Percentiles rank a stretch among this genome's conserved stretches.
These are phyloP conservation scores for Ceyx erithaca DNA, from an alignment of 2,797 vertebrate species.

Conservation along the genomic window DNA sequence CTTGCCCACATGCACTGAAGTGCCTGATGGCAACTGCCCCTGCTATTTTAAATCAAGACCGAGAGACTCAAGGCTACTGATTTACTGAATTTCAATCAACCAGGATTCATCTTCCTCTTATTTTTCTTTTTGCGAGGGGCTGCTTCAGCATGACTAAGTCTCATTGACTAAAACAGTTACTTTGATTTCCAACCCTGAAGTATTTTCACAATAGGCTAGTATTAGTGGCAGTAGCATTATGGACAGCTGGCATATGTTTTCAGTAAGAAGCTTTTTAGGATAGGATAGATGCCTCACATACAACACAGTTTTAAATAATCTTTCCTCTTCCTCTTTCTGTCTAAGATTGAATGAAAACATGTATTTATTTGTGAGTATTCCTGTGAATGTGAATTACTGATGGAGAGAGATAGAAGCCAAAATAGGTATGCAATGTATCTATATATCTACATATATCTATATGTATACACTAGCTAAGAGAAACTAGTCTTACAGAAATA, in stretches of 20 bases:
- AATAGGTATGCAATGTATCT: background rate
- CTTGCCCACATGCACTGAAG: conserved; percentile 11
- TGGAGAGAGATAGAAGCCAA: background rate
- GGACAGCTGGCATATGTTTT: conserved; percentile 43
- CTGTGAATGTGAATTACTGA: background rate
- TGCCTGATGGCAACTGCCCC: background rate
- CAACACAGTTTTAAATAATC: conserved; percentile 24
- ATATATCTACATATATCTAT: background rate
- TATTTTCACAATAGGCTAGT: conserved; percentile 34
- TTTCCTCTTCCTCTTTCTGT: background rate
- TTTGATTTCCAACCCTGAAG: conserved; percentile 46
- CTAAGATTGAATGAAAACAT: background rate
- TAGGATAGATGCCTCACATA: background rate
- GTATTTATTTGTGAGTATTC: background rate
- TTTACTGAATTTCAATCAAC: conserved; percentile 18
- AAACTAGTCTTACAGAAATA: conserved; percentile 15
- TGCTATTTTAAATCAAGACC: conserved; percentile 54
- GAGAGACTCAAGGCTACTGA: conserved; percentile 25
- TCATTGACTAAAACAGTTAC: conserved; percentile 49
- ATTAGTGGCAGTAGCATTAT: conserved; percentile 40
- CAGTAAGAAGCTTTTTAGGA: conserved; percentile 1
- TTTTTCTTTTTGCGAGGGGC: conserved; percentile 5
- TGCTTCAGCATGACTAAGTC: conserved; percentile 15
- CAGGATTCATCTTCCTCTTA: background rate
- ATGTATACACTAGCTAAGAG: background rate